Conservation (phyloP, 2,113 vertebrate genomes). For the Gopherus flavomarginatus region DNA sequence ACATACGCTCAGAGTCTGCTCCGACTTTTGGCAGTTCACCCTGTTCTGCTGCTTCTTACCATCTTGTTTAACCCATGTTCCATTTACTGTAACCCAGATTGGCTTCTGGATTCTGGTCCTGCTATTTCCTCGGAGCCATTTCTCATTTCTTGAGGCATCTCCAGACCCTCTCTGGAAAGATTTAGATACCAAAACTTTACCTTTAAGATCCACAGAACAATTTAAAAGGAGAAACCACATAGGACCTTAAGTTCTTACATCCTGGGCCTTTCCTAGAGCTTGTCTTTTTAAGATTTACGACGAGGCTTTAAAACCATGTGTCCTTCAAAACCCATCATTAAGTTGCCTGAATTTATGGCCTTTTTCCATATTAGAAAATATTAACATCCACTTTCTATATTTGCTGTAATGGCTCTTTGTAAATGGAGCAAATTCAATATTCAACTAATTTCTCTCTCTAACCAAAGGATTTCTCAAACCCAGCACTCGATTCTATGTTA, state of each 20-base stretch:
- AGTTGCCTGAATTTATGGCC: not conserved
- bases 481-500: not conserved
- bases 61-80: not conserved
- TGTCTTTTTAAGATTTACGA: not conserved
- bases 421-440: not conserved
- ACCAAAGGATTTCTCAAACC: not conserved
- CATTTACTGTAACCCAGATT: not conserved
- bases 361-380: not conserved
- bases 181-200: not conserved
- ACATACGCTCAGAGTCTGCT: not conserved
- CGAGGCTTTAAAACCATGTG: not conserved
- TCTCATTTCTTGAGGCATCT: not conserved
- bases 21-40: not conserved
- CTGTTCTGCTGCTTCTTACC: not conserved
- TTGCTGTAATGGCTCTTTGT: not conserved
- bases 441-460: not conserved
- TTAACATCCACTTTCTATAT: not conserved
- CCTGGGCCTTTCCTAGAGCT: not conserved
- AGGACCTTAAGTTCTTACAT: not conserved
- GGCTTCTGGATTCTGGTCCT: not conserved
- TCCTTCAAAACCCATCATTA: not conserved
- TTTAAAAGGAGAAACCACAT: not conserved
- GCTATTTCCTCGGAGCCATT: not conserved
- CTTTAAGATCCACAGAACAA: not conserved
- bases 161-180: not conserved